Conservation (phyloP, 2,888 invertebrate species). For the Crocallis elinguaria region DNA sequence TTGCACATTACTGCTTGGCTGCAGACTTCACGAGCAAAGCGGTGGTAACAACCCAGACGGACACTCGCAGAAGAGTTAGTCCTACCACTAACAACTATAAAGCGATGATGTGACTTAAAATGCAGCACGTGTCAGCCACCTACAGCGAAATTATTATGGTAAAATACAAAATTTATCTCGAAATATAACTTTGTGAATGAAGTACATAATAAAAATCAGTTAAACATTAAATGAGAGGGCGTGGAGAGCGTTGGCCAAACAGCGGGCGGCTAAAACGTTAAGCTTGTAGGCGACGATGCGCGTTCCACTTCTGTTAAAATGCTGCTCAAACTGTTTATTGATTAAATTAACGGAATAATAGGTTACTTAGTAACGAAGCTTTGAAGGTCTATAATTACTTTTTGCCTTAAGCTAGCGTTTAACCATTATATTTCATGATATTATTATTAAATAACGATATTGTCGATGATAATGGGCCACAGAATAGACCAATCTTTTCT, state of each 20-base stretch:
- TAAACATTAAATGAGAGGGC: slow-evolving; percentile 32
- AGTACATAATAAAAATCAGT: slow-evolving; percentile 22
- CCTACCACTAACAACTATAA: background rate
- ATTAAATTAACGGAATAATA: slow-evolving; percentile 31
- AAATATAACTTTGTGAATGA: slow-evolving; percentile 4
- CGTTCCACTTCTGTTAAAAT: slow-evolving; percentile 42
- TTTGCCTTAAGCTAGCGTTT: background rate
- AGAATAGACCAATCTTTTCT: no score
- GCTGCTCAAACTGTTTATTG: slow-evolving; percentile 37
- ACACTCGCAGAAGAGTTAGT: no score
- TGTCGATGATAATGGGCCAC: no score
- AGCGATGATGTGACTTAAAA: background rate
- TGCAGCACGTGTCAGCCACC: background rate
- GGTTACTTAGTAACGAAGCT: background rate
- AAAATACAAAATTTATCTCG: slow-evolving; percentile 2
- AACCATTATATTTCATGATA: background rate
- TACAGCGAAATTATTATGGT: background rate
- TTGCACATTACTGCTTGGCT: no score
- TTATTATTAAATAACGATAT: no score
- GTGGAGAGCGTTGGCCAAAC: slow-evolving; percentile 45
- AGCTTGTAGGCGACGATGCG: slow-evolving; percentile 55
- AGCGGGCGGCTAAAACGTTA: slow-evolving; percentile 70
- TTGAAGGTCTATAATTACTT: background rate
- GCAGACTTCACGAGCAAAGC: no score
- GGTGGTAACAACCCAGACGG: no score